Evolutionary conservation across 2,888 invertebrate genomes (phyloP).

Genomic region (Synergus laeviventris): DNA sequence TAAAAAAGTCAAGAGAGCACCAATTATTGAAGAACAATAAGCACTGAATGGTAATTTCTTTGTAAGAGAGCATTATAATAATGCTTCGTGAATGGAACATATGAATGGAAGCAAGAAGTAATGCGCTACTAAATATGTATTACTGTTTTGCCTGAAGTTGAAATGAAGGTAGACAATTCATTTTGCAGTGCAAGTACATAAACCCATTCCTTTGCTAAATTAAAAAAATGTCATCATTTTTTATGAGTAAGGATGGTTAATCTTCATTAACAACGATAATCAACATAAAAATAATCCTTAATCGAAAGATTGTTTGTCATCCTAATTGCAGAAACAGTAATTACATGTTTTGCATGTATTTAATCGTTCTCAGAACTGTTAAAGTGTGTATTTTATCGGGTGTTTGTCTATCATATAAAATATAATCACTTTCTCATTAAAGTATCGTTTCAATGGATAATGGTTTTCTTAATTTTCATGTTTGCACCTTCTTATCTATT

Average conservation of each 20-base stretch:
- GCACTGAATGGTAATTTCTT: slow-evolving; percentile 8
- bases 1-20: slow-evolving; percentile 5
- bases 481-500: background rate
- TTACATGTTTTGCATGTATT: background rate
- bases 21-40: slow-evolving; percentile 34
- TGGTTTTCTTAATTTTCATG: background rate
- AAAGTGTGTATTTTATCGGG: background rate
- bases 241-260: background rate
- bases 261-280: background rate
- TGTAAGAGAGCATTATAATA: slow-evolving; percentile 30
- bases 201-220: background rate
- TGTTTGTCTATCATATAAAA: slow-evolving; percentile 4
- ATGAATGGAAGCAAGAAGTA: slow-evolving; percentile 13
- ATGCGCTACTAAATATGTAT: slow-evolving; percentile 13
- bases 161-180: background rate
- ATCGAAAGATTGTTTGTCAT: background rate
- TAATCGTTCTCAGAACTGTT: background rate
- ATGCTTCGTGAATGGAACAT: slow-evolving; percentile 24
- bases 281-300: background rate
- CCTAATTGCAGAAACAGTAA: background rate
- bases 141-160: slow-evolving; percentile 3
- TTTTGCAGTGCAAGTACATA: background rate
- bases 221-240: background rate
- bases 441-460: background rate
- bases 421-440: slow-evolving; percentile 5